These are phyloP conservation scores for Macropus fuliginosus DNA, from an alignment of 2,797 vertebrate genomes.

Conservation along the genomic window DNA sequence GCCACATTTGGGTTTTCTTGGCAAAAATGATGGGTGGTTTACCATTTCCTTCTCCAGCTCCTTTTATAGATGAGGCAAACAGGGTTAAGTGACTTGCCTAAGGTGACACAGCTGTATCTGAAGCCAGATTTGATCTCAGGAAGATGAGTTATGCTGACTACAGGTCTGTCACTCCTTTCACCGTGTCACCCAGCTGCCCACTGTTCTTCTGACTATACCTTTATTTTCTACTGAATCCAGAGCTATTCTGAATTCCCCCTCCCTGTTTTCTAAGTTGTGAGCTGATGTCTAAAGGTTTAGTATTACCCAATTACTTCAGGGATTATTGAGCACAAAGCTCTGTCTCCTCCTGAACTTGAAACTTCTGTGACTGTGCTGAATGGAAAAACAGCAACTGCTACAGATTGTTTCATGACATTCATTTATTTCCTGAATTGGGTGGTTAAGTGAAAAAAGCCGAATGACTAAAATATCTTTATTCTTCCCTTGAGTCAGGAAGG, in stretches of 20 bases:
- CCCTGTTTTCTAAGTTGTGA: slow-evolving; percentile 46
- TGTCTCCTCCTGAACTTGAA: slow-evolving; percentile 43
- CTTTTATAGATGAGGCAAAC: neutral
- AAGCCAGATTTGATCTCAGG: too few relatives aligned
- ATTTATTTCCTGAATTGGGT: slow-evolving; percentile 75
- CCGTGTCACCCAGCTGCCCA: neutral
- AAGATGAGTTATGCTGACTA: neutral
- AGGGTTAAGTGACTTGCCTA: neutral
- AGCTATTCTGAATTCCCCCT: neutral
- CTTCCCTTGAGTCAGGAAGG: slow-evolving; percentile 62
- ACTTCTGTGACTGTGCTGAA: slow-evolving; percentile 42
- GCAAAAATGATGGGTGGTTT: neutral
- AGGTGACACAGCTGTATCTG: neutral
- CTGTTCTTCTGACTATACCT: neutral
- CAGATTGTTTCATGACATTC: slow-evolving; percentile 65
- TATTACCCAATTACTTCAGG: slow-evolving; percentile 46
- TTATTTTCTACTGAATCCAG: slow-evolving; percentile 17
- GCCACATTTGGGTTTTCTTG: neutral
- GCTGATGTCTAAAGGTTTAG: slow-evolving; percentile 33
- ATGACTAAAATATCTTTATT: slow-evolving; percentile 75
- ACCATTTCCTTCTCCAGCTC: neutral
- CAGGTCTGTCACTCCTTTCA: neutral
- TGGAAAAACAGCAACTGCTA: slow-evolving; percentile 63
- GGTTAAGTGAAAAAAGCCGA: slow-evolving; percentile 69
- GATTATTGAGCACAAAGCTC: slow-evolving; percentile 50